A percentile compares a stretch with the other conserved stretches of the same genome.
Conservation (phyloP, 1,140 invertebrate genomes). For the Drosophila kohkoa region DNA sequence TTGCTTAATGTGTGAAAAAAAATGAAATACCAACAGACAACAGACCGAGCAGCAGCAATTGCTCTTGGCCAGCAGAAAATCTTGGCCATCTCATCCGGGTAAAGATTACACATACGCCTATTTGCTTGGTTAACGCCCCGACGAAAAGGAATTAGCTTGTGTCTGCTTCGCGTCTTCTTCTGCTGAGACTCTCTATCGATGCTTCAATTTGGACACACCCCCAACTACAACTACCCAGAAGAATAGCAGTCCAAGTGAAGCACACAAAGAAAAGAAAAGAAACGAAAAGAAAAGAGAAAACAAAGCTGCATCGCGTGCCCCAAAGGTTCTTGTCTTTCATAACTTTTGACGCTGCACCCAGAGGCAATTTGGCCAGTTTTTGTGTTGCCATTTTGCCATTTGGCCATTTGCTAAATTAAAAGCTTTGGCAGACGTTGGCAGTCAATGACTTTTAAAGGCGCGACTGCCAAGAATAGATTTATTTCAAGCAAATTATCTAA, state of each 20-base stretch:
- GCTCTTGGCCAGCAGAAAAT: conserved; percentile 21
- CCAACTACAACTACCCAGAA: neutral
- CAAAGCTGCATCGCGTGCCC: conserved; percentile 48
- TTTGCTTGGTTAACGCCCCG: conserved; percentile 52
- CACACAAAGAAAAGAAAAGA: neutral
- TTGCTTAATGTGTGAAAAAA: conserved; percentile 79
- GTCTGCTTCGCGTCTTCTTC: neutral
- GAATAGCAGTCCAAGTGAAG: neutral
- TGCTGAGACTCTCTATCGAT: conserved; percentile 1
- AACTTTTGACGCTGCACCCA: conserved; percentile 59
- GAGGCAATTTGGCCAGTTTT: conserved; percentile 15
- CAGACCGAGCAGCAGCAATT: conserved; percentile 10
- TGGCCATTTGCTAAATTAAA: conserved; percentile 51
- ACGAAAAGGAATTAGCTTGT: conserved; percentile 44
- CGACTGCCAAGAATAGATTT: conserved; percentile 27
- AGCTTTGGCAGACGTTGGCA: conserved; percentile 19
- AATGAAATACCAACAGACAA: conserved; percentile 9
- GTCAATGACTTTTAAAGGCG: conserved; percentile 25
- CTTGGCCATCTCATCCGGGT: conserved; percentile 69
- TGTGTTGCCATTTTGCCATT: neutral
- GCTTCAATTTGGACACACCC: conserved; percentile 53
- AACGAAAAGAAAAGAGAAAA: conserved; percentile 3
- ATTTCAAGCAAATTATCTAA: conserved; percentile 8
- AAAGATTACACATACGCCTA: conserved; percentile 78
- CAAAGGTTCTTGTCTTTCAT: conserved; percentile 46